Evolutionary conservation across 2,888 invertebrate species (phyloP).

Genomic region (Eristalis tenax): DNA sequence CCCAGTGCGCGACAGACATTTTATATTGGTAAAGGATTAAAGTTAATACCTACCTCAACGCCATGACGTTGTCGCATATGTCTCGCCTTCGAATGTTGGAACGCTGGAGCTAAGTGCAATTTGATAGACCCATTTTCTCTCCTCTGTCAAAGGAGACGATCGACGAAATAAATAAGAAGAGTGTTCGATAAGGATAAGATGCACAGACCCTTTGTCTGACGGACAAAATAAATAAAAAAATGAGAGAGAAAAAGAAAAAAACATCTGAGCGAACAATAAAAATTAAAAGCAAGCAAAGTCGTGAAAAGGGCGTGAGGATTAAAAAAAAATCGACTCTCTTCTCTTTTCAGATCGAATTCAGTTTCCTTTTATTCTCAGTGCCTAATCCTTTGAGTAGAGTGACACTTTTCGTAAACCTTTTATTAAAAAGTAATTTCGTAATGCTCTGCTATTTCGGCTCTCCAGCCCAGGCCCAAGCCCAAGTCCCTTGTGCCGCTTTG

Average conservation of each 20-base stretch:
- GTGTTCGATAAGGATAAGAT: conserved; percentile 66
- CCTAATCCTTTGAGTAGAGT: conserved; percentile 69
- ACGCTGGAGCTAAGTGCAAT: conserved; percentile 60
- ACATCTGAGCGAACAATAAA: conserved; percentile 45
- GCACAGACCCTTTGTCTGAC: conserved; percentile 64
- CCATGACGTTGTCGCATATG: conserved; percentile 54
- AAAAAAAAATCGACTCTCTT: conserved; percentile 52
- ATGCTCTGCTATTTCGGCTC: conserved; percentile 41
- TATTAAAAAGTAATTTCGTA: conserved; percentile 52
- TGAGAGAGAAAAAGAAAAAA: conserved; percentile 4
- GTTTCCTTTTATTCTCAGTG: conserved; percentile 56
- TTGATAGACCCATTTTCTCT: conserved; percentile 65
- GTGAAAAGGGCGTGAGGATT: conserved; percentile 69
- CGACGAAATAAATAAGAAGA: conserved; percentile 61
- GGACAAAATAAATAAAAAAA: neutral
- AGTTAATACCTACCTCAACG: conserved; percentile 69
- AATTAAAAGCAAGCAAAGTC: conserved; percentile 36
- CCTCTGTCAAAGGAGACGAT: conserved; percentile 63
- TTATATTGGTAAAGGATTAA: conserved; percentile 70
- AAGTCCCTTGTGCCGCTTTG: conserved; percentile 1
- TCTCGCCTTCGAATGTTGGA: neutral
- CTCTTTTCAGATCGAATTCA: conserved; percentile 55
- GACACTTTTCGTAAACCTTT: conserved; percentile 61
- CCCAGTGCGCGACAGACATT: conserved; percentile 52
- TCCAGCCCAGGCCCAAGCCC: conserved; percentile 27